Base-by-base conservation (phyloP, 2,888 invertebrate genomes). In the Drosophila diplacantha region DNA sequence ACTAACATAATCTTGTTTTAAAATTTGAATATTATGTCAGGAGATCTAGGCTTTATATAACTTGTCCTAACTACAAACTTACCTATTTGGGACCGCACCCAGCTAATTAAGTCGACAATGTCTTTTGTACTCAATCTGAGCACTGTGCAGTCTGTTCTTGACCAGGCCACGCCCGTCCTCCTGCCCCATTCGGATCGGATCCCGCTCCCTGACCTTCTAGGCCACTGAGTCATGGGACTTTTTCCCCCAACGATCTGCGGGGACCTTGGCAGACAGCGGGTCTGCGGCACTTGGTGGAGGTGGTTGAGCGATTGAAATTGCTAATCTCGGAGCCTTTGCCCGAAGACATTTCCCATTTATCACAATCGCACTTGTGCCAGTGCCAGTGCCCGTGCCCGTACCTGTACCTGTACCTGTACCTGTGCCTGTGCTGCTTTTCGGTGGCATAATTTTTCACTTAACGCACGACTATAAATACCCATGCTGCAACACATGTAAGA, bases 391-490 rank as follows among this genome's bases (percentile, higher is more conserved):
- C 41, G 35, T 50, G 5, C 22, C 22, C 5, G 22, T 5, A 5
- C 22, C 22, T 22, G 50, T 22, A 41, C 32, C 20, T n/a, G 31
- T 50, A 22, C 22, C 22, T 22, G 22, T 5, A 5, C 22, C 22
- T 22, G 50, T 22, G 51, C 32, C 20, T n/a, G 31, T 46, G 32
- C 18, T 26, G 53, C 26, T 46, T 14, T 63, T 65, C 57, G 64
- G 57, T 73, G 79, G 81, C 79, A 79, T 77, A 81, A 78, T 78
- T 81, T 81, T 76, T 69, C 74, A 76, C 76, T 81, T 81, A 79
- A 81, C 79, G 81, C 78, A 81, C 81, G 51, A 56, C 81, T 81
- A 81, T 74, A 81, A 78, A 81, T 81, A 78, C 56, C 59, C 63
- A 54, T 58, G 64, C 54, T 69, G 63, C 52, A 67, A 67, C 58